Evolutionary conservation across 2,113 vertebrate species (phyloP).

Genomic region (Reinhardtius hippoglossoides): DNA sequence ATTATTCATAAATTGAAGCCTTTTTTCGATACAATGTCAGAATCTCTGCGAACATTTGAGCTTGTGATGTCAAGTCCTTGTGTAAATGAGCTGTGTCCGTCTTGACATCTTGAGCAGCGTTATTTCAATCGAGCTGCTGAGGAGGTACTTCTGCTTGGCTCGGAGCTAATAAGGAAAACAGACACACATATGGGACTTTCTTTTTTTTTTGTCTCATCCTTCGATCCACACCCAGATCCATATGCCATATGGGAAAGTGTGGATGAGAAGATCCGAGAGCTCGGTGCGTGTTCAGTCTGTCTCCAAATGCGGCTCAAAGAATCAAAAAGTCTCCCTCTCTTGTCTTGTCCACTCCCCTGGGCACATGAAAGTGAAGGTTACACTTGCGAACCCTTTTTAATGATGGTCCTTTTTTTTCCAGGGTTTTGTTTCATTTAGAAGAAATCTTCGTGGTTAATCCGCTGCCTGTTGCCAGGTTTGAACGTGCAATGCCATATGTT

Average conservation of each 20-base stretch:
- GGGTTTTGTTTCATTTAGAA: slow-evolving; percentile 58
- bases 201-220: slow-evolving; percentile 63
- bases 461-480: slow-evolving; percentile 69
- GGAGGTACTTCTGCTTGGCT: slow-evolving; percentile 78
- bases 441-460: slow-evolving; percentile 67
- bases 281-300: slow-evolving; percentile 63
- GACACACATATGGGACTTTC: slow-evolving; percentile 81
- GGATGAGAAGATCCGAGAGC: slow-evolving; percentile 77
- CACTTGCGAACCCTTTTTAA: slow-evolving; percentile 67
- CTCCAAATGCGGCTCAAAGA: slow-evolving; percentile 69
- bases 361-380: slow-evolving; percentile 83
- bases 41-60: slow-evolving; percentile 4
- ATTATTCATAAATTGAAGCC: not conserved
- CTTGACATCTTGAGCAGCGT: slow-evolving; percentile 73
- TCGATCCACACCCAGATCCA: slow-evolving; percentile 79
- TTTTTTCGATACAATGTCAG: slow-evolving; percentile 20
- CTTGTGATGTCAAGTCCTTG: slow-evolving; percentile 47
- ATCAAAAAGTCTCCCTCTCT: slow-evolving; percentile 67
- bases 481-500: slow-evolving; percentile 64
- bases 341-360: slow-evolving; percentile 68
- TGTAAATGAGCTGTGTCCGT: slow-evolving; percentile 59
- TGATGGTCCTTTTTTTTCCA: slow-evolving; percentile 52
- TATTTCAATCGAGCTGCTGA: slow-evolving; percentile 76
- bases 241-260: slow-evolving; percentile 83
- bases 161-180: slow-evolving; percentile 83